phyloP scores from a whole-genome alignment of 2,888 invertebrate species.

The Drosophila imparisetae region DNA sequence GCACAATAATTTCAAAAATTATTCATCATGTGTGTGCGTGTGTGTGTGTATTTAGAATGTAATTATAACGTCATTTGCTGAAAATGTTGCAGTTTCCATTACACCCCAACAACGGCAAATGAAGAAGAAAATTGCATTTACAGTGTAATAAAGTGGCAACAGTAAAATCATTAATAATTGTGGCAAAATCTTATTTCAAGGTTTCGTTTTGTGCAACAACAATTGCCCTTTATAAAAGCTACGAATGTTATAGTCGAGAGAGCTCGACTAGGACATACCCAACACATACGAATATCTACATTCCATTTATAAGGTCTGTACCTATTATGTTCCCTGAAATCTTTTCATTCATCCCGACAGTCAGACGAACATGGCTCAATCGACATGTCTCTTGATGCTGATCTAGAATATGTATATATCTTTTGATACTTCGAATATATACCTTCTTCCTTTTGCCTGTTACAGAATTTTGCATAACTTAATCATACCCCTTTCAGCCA shows the following conservation, averaged over 20 bases:
- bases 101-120: conserved; percentile 33
- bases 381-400: neutral
- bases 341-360: neutral
- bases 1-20: conserved; percentile 58
- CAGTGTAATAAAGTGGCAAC: conserved; percentile 10
- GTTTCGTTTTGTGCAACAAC: conserved; percentile 19
- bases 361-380: no score
- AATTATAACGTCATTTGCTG: conserved; percentile 32
- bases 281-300: neutral
- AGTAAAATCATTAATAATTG: neutral
- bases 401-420: neutral
- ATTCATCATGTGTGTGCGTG: neutral
- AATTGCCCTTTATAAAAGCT: conserved; percentile 1
- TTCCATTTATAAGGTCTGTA: neutral
- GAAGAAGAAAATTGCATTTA: conserved; percentile 47
- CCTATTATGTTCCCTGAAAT: neutral
- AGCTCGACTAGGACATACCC: neutral
- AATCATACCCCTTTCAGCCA: neutral
- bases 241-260: neutral
- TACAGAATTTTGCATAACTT: neutral
- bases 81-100: conserved; percentile 16
- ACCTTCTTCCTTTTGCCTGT: neutral
- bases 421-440: no score
- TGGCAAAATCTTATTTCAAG: conserved; percentile 24
- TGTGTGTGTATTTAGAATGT: conserved; percentile 6